Evolutionary conservation across 1,140 invertebrate genomes (phyloP).

Genomic region (Colletes gigas): DNA sequence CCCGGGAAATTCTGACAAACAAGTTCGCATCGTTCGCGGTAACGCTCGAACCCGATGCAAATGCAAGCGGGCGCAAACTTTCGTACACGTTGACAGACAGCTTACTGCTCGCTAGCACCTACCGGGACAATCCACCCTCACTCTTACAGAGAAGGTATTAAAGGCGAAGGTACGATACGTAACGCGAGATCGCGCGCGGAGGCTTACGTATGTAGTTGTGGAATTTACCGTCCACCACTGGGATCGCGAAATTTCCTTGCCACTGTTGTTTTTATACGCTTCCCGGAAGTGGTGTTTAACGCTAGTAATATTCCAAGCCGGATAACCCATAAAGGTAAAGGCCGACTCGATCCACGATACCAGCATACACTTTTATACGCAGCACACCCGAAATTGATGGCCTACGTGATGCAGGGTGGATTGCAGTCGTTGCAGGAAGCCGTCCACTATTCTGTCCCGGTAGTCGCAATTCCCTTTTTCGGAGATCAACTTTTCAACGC

Average conservation of each 20-base stretch:
- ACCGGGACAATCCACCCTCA: no score
- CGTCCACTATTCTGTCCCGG: slow-evolving; percentile 81
- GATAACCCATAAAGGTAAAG: slow-evolving; percentile 20
- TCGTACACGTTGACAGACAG: slow-evolving; percentile 57
- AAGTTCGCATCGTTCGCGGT: slow-evolving; percentile 48
- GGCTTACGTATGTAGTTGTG: neutral
- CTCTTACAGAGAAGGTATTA: slow-evolving; percentile 4
- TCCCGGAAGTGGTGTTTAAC: neutral
- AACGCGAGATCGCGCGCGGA: no score
- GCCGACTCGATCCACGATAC: slow-evolving; percentile 14
- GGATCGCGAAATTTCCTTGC: slow-evolving; percentile 21
- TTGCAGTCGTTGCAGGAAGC: slow-evolving; percentile 82
- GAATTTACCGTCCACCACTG: neutral
- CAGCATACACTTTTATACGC: slow-evolving; percentile 56
- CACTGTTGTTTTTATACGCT: neutral
- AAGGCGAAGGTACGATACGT: no score
- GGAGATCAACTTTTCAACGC: slow-evolving; percentile 79
- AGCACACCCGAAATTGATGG: slow-evolving; percentile 80
- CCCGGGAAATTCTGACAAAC: slow-evolving; percentile 66
- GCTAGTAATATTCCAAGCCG: slow-evolving; percentile 10
- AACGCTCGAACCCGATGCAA: slow-evolving; percentile 59
- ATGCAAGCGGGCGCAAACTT: slow-evolving; percentile 58
- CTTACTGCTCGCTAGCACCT: slow-evolving; percentile 3
- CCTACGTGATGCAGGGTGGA: slow-evolving; percentile 84
- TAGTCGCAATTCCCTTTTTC: slow-evolving; percentile 81